Evolutionary conservation across 1,140 invertebrate species (phyloP).

Genomic region (Bicyclus anynana): DNA sequence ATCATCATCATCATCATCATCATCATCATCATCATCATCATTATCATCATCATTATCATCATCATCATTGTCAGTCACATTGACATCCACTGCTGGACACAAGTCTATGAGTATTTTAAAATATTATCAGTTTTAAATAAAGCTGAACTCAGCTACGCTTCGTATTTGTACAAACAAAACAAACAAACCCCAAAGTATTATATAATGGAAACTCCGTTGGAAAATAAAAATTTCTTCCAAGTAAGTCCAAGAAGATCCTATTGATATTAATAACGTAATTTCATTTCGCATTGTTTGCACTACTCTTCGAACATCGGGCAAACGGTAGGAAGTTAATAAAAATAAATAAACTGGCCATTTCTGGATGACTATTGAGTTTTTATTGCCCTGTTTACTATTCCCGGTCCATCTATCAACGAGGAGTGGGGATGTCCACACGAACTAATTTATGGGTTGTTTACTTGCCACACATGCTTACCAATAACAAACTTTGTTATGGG

Average conservation of each 20-base stretch:
- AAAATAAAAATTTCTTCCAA: background rate
- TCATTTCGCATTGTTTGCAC: constrained; percentile 17
- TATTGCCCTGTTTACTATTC: constrained; percentile 31
- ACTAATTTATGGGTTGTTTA: constrained; percentile 31
- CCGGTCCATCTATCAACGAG: constrained; percentile 23
- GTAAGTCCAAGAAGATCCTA: background rate
- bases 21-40: too few species aligned
- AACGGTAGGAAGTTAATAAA: constrained; percentile 15
- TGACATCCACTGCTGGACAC: too few species aligned
- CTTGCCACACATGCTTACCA: constrained; percentile 18
- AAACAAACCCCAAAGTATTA: background rate
- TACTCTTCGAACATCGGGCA: constrained; percentile 3
- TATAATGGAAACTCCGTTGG: background rate
- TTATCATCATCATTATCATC: too few species aligned
- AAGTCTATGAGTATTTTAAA: too few species aligned
- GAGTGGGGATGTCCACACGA: constrained; percentile 21
- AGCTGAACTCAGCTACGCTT: too few species aligned
- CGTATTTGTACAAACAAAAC: too few species aligned
- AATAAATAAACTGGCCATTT: constrained; percentile 17
- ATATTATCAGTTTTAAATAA: too few species aligned
- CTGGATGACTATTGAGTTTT: constrained; percentile 24
- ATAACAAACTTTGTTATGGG: constrained; percentile 10
- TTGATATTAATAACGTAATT: constrained; percentile 16
- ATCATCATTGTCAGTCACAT: too few species aligned
- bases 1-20: too few species aligned